Evolutionary conservation across 2,888 invertebrate species (phyloP).

Genomic region (Cantharis rustica): DNA sequence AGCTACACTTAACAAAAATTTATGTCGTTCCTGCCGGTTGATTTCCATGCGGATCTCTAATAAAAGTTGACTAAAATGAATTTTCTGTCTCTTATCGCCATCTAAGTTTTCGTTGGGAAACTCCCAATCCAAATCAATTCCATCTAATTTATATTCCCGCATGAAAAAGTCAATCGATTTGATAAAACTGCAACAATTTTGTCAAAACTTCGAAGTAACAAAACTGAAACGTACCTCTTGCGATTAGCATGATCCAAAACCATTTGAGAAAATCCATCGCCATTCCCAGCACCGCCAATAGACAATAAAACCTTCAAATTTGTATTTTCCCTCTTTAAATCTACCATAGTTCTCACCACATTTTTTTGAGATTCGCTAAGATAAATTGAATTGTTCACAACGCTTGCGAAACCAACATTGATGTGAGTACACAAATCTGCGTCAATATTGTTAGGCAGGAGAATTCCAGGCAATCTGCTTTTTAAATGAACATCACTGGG

Average conservation of each 20-base stretch:
- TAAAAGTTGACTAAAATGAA: constrained; percentile 76
- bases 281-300: constrained; percentile 67
- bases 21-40: constrained; percentile 60
- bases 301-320: constrained; percentile 78
- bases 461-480: constrained; percentile 41
- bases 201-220: no score
- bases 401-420: constrained; percentile 74
- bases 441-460: constrained; percentile 66
- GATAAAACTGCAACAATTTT: constrained; percentile 56
- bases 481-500: constrained; percentile 47
- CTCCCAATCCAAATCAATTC: constrained; percentile 85
- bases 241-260: constrained; percentile 71
- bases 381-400: constrained; percentile 65
- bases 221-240: constrained; percentile 56
- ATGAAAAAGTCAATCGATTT: constrained; percentile 59
- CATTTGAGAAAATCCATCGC: constrained; percentile 72
- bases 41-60: constrained; percentile 74
- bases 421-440: constrained; percentile 82
- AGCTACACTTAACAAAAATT: constrained; percentile 74
- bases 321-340: constrained; percentile 65
- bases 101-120: constrained; percentile 69
- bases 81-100: constrained; percentile 62
- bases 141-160: constrained; percentile 65
- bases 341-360: constrained; percentile 39
- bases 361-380: constrained; percentile 56